Base-by-base conservation (phyloP, 2,113 vertebrate species). In the Falco punctatus region DNA sequence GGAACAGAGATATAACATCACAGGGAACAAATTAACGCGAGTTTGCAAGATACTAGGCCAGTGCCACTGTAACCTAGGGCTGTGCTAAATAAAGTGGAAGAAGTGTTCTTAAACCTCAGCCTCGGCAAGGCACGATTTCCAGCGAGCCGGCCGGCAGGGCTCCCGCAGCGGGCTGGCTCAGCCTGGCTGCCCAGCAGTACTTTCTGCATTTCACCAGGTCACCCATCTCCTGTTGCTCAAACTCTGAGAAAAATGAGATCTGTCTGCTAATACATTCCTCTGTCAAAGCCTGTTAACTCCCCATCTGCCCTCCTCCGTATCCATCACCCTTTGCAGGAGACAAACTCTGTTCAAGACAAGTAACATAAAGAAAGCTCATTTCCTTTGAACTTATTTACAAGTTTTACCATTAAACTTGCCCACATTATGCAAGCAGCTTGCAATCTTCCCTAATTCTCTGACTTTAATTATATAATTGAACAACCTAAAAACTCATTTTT, bases 391-490 rank as follows among this genome's bases (percentile, higher is more conserved):
- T 98, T 98, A 98, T 98, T 98, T 98, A 98, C 98, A 97, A 98
- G 96, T 98, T 98, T 97, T 95, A 98, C 97, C 97, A 97, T 98
- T 98, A 97, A 94, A 97, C 97, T 97, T 97, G 96, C 91, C 97
- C 96, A 96, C 97, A 98, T 98, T 98, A 98, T 97, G 97, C 96
- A 98, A 98, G 97, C 97, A 95, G 92, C 97, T 98, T 98, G 98
- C 98, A 98, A 98, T 98, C 97, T 98, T 96, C 96, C 97, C 95
- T 98, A 98, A 98, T 98, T 98, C 98, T 98, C 97, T 95, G 95
- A 84, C 97, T 98, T 98, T 98, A 98, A 98, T 98, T 98, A 98
- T 97, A 97, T 98, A 98, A 98, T 98, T 98, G 98, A 98, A 98
- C 97, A 97, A 98, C 94, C 94, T 96, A 79, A 98, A 98, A 98